These are phyloP conservation scores for Nyctalus aviator DNA, from an alignment of 2,797 vertebrate genomes.

Conservation along the genomic window DNA sequence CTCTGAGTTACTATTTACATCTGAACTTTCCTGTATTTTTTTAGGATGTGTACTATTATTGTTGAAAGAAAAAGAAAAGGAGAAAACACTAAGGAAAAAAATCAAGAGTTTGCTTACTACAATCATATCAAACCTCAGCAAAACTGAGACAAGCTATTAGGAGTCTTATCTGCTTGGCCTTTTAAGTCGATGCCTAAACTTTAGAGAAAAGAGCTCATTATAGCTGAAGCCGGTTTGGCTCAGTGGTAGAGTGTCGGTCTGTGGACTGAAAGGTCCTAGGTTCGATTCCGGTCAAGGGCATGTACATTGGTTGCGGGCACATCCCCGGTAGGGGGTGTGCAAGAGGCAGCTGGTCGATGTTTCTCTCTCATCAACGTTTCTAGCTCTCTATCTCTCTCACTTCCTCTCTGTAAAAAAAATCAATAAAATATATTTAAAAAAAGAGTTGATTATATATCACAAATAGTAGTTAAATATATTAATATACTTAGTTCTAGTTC, in stretches of 20 bases:
- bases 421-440: background rate
- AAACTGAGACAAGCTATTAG: constrained; percentile 63
- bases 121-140: constrained; percentile 73
- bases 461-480: constrained; percentile 31
- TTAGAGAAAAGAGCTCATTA: constrained; percentile 11
- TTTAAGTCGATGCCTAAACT: constrained; percentile 26
- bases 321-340: no score
- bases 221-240: no score
- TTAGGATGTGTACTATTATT: constrained; percentile 37
- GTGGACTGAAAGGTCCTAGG: no score
- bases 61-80: constrained; percentile 17
- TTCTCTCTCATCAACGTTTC: no score
- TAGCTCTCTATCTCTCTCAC: no score
- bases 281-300: no score
- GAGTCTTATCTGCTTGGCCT: background rate
- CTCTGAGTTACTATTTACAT: constrained; percentile 66
- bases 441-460: background rate
- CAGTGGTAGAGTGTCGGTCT: no score
- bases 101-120: constrained; percentile 27
- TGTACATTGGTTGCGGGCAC: no score
- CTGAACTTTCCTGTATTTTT: constrained; percentile 21
- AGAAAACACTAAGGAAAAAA: constrained; percentile 53
- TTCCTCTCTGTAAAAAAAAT: no score
- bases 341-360: no score
- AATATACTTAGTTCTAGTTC: background rate